Conservation (phyloP, 1,140 invertebrate genomes). For the Camponotus floridanus region DNA sequence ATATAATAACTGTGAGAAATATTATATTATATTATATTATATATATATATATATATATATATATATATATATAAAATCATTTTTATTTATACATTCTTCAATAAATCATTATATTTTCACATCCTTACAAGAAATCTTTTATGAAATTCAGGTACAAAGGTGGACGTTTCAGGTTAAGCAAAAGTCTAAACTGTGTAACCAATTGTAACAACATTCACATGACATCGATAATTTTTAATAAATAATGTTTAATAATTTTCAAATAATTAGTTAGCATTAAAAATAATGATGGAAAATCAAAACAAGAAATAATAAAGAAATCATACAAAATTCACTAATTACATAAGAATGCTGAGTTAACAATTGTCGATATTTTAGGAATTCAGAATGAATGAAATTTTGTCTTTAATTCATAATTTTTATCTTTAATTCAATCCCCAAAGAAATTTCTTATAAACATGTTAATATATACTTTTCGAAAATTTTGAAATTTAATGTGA, state of each 20-base stretch:
- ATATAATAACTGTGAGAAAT: not conserved
- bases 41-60: too few species aligned
- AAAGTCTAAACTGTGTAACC: not conserved
- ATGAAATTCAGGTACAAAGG: not conserved
- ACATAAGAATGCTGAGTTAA: slow-evolving; percentile 6
- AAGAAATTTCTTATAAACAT: not conserved
- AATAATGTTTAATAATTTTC: not conserved
- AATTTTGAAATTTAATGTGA: not conserved
- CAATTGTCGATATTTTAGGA: slow-evolving; percentile 4
- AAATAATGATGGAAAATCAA: not conserved
- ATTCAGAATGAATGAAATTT: not conserved
- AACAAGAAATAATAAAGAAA: too few species aligned
- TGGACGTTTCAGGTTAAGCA: too few species aligned
- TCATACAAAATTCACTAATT: not conserved
- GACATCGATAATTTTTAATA: not conserved
- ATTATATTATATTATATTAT: too few species aligned
- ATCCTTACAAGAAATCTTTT: not conserved
- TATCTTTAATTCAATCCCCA: not conserved
- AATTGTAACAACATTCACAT: slow-evolving; percentile 32
- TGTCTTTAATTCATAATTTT: not conserved
- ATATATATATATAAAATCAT: not conserved
- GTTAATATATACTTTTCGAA: not conserved
- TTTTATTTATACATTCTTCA: not conserved
- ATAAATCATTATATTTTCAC: not conserved
- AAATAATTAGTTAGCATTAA: not conserved